Evolutionary conservation across 1,140 invertebrate species (phyloP), one percentile per base, ranked within the genome.

Genomic region (Tribolium madens): DNA sequence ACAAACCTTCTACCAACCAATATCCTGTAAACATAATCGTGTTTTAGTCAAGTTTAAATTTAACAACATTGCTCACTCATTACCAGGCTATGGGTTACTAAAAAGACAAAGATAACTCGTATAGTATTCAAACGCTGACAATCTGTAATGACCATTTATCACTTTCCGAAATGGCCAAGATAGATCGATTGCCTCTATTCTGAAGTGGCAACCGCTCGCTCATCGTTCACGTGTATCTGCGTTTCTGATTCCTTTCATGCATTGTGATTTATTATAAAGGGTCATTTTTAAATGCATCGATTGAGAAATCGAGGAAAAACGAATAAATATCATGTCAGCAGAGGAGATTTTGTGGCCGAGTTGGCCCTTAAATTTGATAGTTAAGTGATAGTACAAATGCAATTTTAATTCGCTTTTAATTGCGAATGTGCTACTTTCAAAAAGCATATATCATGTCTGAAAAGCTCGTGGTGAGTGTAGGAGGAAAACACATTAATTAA

Each of bases 181-280:
- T 82, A 77, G 81, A 82, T 82, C 78, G 80, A 81, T 81, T 82
- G 81, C 81, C 81, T 82, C 80, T 79, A 82, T 80, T 80, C 76
- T 73, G 73, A 81, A 81, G 75, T 81, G 81, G 75, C 79, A 78
- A 73, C 69, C 76, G 80, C 76, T 77, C 76, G 80, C 76, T 77
- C 78, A 81, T 81, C 78, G 78, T 78, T 81, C 78, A 81, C 76
- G 75, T 81, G 74, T 80, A 76, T 81, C 75, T 76, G 53, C 73
- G 76, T 57, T 79, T 81, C 76, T 76, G 78, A 81, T 81, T 79
- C 75, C 78, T 81, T 80, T 79, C 53, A 60, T 36, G 57, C 31
- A 33, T 64, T 57, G 57, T 64, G 57, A 64, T 64, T 64, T 64
- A 64, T 64, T 64, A 64, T 12, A 12, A 5, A 1, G 10, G 57